phyloP scores from a whole-genome alignment of 2,113 vertebrate species.

The Tricholaema leucomelas region DNA sequence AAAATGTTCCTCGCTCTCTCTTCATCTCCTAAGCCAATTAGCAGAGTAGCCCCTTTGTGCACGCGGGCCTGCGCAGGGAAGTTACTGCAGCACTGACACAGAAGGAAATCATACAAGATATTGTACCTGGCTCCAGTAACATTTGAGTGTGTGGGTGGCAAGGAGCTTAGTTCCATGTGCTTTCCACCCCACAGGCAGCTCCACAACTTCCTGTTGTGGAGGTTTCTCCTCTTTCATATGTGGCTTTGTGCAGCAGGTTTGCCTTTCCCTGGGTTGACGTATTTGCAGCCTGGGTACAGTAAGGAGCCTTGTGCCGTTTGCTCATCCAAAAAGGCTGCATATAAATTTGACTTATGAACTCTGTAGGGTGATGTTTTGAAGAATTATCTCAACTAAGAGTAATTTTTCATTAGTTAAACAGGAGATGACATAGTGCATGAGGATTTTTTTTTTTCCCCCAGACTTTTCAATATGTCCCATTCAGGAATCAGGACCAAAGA shows the following conservation, averaged over 20 bases:
- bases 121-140: constrained; percentile 62
- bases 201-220: constrained; percentile 69
- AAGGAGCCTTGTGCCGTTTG: constrained; percentile 47
- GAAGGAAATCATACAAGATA: constrained; percentile 36
- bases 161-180: constrained; percentile 45
- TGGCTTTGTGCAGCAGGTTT: constrained; percentile 58
- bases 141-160: constrained; percentile 66
- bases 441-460: background rate
- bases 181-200: constrained; percentile 67
- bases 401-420: constrained; percentile 57
- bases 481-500: constrained; percentile 46
- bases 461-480: constrained; percentile 28
- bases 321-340: constrained; percentile 45
- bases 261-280: constrained; percentile 37
- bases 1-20: constrained; percentile 38
- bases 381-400: constrained; percentile 58
- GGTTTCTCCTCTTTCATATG: constrained; percentile 62
- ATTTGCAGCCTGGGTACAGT: constrained; percentile 45
- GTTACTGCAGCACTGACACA: constrained; percentile 45
- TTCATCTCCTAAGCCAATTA: constrained; percentile 22
- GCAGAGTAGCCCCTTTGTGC: background rate
- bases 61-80: constrained; percentile 7
- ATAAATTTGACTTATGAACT: constrained; percentile 54
- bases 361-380: constrained; percentile 33
- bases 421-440: constrained; percentile 51